Base-by-base conservation (phyloP, 2,113 vertebrate genomes). In the Empidonax alnorum region DNA sequence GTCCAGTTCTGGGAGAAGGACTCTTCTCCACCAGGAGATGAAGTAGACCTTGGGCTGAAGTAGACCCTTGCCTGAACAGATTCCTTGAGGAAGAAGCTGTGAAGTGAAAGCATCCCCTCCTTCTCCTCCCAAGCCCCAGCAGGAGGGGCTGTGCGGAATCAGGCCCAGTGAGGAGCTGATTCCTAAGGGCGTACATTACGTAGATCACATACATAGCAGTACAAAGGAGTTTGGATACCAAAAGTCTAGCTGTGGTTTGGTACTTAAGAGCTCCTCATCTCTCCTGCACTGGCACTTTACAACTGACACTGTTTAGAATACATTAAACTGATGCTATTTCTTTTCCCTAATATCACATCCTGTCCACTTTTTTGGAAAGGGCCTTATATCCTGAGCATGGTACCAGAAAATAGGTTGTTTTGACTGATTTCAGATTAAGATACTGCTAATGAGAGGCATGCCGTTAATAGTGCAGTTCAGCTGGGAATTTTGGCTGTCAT, bases 361-460 rank as follows among this genome's bases (percentile, higher is more conserved):
- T 21, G 28, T 8, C 20, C 9, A 5, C 10, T 49, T 27, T 50
- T 63, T 56, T 89, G 19, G 14, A 41, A 91, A 37, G 7, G 6
- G 13, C 12, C 30, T 55, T 52, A 2, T 59, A 37, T 67, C 42
- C 42, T 67, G 35, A 68, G 24, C 15, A 82, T 5, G 3, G 10
- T 49, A 52, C 1, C 8, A 63, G 46, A 35, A 82, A 75, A 55
- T 2, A 47, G 7, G 30, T 5, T 0, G 2, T 6, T 50, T 59
- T 2, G 11, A 67, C 8, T 14, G 19, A 66, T 69, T 90, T 76
- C 49, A 62, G 37, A 28, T 58, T 22, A n/a, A 37, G 42, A 17
- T 59, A 14, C 15, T 68, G 35, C 12, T 91, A 27, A 37, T 16
- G 25, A 55, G 49, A 77, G 41, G 3, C 39, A 37, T 55, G 41